These are phyloP conservation scores for Leptura quadrifasciata DNA, from an alignment of 2,888 invertebrate species.

Conservation along the genomic window DNA sequence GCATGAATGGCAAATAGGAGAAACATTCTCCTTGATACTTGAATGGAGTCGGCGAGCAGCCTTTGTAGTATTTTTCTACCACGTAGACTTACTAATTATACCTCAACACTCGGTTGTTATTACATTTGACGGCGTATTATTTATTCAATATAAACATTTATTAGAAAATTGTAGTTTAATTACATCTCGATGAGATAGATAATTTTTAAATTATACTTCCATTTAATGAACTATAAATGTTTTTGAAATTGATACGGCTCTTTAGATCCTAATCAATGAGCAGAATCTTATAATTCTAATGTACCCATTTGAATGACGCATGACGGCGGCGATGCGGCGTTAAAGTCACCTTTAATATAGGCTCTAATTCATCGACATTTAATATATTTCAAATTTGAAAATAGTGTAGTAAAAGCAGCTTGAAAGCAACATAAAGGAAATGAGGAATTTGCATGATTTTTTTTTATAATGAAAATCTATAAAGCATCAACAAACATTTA, in stretches of 20 bases:
- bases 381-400: too few species aligned
- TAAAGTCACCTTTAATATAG: not conserved
- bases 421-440: too few species aligned
- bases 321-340: not conserved
- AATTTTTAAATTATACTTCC: constrained; percentile 19
- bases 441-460: too few species aligned
- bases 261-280: not conserved
- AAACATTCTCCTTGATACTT: constrained; percentile 21
- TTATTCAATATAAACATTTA: constrained; percentile 18
- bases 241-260: constrained; percentile 13
- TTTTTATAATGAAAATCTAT: too few species aligned
- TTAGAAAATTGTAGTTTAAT: constrained; percentile 5
- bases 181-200: constrained; percentile 12
- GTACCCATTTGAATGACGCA: not conserved
- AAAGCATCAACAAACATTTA: too few species aligned
- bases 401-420: too few species aligned
- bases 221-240: not conserved
- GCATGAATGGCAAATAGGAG: constrained; percentile 28
- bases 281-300: not conserved
- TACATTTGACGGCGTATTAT: constrained; percentile 20
- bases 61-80: constrained; percentile 36
- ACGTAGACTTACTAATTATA: constrained; percentile 16
- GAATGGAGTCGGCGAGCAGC: constrained; percentile 32
- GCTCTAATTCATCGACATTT: not conserved
- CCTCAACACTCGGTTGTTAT: constrained; percentile 24